Evolutionary conservation across 53 echinoderm and acorn worm genomes (phyloP).

Genomic region (Crossaster papposus): DNA sequence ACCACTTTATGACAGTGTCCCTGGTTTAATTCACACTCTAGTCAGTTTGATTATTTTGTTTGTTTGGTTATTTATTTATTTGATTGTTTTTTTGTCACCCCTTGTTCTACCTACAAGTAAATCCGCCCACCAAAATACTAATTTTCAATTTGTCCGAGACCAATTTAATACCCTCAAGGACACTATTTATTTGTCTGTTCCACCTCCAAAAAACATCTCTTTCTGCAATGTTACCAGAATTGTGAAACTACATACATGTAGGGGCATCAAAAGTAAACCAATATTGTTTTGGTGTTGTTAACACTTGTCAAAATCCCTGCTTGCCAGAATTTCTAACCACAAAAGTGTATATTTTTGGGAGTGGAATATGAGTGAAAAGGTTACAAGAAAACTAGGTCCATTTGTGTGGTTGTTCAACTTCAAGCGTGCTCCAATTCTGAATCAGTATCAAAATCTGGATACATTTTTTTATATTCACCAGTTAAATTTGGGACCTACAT

Average conservation of each 20-base stretch:
- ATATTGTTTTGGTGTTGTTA: not conserved
- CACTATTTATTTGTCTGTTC: too few relatives aligned
- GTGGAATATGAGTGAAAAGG: not conserved
- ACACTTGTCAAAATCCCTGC: not conserved
- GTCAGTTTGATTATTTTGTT: too few relatives aligned
- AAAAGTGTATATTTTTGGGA: not conserved
- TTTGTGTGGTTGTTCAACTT: not conserved
- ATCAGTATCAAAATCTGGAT: not conserved
- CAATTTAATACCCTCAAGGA: too few relatives aligned
- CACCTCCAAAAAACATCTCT: too few relatives aligned
- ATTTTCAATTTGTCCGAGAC: too few relatives aligned
- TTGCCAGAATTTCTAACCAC: not conserved
- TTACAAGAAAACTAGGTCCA: not conserved
- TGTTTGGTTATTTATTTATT: too few relatives aligned
- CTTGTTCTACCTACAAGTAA: too few relatives aligned
- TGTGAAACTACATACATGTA: not conserved
- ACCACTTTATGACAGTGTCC: too few relatives aligned
- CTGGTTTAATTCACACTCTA: too few relatives aligned
- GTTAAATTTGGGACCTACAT: too few relatives aligned
- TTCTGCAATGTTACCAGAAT: not conserved
- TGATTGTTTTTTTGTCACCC: too few relatives aligned
- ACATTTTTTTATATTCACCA: not conserved
- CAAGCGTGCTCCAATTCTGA: not conserved
- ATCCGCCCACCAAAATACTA: too few relatives aligned
- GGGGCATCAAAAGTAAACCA: not conserved